Evolutionary conservation across 2,888 invertebrate genomes (phyloP).

Genomic region (Molorchus minor): DNA sequence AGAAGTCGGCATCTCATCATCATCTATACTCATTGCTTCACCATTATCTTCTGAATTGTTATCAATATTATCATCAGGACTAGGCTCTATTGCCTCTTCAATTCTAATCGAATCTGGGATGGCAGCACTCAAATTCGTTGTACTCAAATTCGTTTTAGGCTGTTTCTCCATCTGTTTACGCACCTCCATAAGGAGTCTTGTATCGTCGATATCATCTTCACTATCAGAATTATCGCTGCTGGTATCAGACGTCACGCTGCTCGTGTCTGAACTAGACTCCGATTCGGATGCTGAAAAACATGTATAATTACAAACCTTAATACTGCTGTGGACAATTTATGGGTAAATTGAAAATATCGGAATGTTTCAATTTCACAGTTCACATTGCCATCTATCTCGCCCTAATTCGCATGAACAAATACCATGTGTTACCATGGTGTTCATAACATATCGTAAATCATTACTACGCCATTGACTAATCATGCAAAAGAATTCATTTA

Average conservation of each 20-base stretch:
- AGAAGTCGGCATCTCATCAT: constrained; percentile 46
- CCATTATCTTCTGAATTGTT: constrained; percentile 30
- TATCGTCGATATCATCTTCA: constrained; percentile 61
- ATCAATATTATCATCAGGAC: constrained; percentile 44
- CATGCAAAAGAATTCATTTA: too few species aligned
- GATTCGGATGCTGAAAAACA: constrained; percentile 56
- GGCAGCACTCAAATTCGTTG: constrained; percentile 36
- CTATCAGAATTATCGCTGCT: constrained; percentile 65
- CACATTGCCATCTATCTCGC: too few species aligned
- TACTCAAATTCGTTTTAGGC: too few species aligned
- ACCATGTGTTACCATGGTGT: too few species aligned
- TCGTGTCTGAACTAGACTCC: constrained; percentile 59
- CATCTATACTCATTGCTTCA: constrained; percentile 37
- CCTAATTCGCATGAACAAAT: too few species aligned
- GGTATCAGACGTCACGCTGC: constrained; percentile 62
- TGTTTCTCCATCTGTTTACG: constrained; percentile 53
- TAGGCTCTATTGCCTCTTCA: constrained; percentile 34
- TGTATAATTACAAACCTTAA: too few species aligned
- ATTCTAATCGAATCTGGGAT: constrained; percentile 24
- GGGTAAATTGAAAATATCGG: too few species aligned
- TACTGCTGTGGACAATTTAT: too few species aligned
- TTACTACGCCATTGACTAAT: too few species aligned
- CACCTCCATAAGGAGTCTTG: constrained; percentile 58
- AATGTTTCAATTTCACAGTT: too few species aligned
- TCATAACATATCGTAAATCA: too few species aligned